Evolutionary conservation across 2,797 vertebrate species (phyloP), one percentile per base, ranked within the genome.

Genomic region (Avahi laniger): DNA sequence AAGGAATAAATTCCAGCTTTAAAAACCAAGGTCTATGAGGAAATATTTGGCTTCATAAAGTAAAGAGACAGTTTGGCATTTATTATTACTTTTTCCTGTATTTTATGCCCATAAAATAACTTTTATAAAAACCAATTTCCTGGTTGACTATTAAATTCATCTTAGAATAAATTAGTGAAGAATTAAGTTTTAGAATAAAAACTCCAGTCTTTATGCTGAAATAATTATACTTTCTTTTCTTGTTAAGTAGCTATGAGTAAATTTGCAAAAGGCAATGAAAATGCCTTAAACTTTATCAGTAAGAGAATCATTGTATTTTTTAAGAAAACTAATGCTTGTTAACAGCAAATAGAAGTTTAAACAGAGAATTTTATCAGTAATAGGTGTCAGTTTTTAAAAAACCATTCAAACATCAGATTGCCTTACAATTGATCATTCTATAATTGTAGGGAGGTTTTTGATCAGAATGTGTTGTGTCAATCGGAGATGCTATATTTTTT

Each of bases 81-180:
- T 97, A 81, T 94, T 91, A 82, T 63, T 91, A 92, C 87, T 94
- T 97, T 94, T 94, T 87, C 89, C 80, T 95, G 41, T 91, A 92
- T 96, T 96, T 96, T 97, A 76, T 96, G 72, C 83, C 76, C 63
- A 82, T 97, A 91, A 97, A 97, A 90, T 96, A 97, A 88, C 78
- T 89, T 94, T 93, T 97, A 94, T 96, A 93, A 96, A 93, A 97
- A 63, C 82, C 59, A 94, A 84, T 97, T 97, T 97, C 88, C 96
- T 96, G 85, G 63, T 90, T 95, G 46, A 86, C 90, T 97, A 24
- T 96, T 96, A 97, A 97, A 92, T 97, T 97, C 63, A 94, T 95
- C 73, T 95, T 96, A 95, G 94, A 95, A 93, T 96, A 96, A 96
- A 89, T 97, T 93, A 96, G 76, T 65, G 30, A 97, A 96, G 61